Conservation (phyloP, 2,113 vertebrate genomes). For the Microcebus murinus region DNA sequence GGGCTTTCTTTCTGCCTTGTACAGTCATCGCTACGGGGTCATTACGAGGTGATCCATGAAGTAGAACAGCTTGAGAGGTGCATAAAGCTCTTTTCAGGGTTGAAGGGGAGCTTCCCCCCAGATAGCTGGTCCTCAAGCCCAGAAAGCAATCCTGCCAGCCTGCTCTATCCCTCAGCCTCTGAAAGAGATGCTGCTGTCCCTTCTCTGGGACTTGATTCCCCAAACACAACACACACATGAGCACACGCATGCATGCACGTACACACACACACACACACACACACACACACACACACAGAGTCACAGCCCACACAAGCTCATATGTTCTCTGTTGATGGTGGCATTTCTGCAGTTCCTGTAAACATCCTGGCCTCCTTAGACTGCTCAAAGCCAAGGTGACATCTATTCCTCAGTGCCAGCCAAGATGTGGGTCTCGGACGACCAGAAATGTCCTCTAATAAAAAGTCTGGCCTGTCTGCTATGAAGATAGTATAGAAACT, state of each 20-base stretch:
- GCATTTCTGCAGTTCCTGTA: background rate
- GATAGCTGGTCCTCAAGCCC: background rate
- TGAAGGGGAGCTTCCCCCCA: background rate
- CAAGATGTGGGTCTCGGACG: background rate
- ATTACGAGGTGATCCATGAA: background rate
- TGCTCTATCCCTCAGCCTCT: fast-evolving
- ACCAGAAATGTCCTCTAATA: background rate
- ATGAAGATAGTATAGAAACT: background rate
- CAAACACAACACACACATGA: background rate
- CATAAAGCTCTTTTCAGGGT: background rate
- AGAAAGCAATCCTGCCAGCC: background rate
- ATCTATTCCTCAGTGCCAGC: background rate
- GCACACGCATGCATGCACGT: background rate
- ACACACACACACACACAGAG: background rate
- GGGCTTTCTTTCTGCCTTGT: constrained; percentile 25
- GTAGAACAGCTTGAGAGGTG: background rate
- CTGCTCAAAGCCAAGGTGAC: background rate
- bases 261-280: background rate
- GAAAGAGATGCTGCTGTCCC: background rate
- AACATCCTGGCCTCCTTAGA: background rate
- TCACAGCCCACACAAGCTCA: background rate
- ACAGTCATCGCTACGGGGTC: background rate
- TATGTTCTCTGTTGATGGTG: background rate
- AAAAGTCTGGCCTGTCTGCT: background rate
- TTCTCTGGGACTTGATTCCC: background rate